Base-by-base conservation (phyloP, 1,140 invertebrate species). In the Whitmania pigra region DNA sequence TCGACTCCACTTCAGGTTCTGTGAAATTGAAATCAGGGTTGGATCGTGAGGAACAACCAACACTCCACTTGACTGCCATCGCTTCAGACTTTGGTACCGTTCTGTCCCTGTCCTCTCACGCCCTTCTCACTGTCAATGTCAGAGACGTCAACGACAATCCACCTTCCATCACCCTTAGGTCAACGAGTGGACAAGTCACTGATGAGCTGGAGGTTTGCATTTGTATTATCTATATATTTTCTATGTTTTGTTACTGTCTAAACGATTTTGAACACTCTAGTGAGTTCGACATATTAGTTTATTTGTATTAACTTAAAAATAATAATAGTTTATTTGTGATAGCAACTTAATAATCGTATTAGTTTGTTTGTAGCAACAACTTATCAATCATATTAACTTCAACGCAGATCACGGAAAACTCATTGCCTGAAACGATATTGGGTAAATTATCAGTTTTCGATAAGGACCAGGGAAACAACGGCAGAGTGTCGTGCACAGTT, bases 81-180 rank as follows among this genome's bases (percentile, higher is more conserved):
- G 31, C 31, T 40, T 49, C 31, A 7, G 69, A 70, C 29, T 22
- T 7, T 18, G 69, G 69, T 54, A 31, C n/a, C 5, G 29, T 53
- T 31, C 53, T 20, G 17, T 27, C 40, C 15, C 43, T 22, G 29
- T 36, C 31, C 11, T 49, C 27, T 40, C 36, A 43, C 29, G 36
- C 67, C 27, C n/a, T 40, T 15, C 43, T 70, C 20, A 43, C 36
- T 7, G 43, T 70, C 36, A 53, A 22, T 5, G 53, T 70, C 43
- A 20, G 18, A 20, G 69, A 70, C n/a, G 31, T 49, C n/a, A 70
- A 70, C 69, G 69, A 70, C 29, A 70, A 70, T 49, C 20, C 20
- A 20, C 69, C 69, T 22, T 63, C 29, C 11, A 63, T 63, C 18
- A 13, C 11, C 20, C 29, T 63, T 20, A 63, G 29, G 20, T 49